phyloP scores from a whole-genome alignment of 2,113 vertebrate species.

The Agapornis roseicollis region DNA sequence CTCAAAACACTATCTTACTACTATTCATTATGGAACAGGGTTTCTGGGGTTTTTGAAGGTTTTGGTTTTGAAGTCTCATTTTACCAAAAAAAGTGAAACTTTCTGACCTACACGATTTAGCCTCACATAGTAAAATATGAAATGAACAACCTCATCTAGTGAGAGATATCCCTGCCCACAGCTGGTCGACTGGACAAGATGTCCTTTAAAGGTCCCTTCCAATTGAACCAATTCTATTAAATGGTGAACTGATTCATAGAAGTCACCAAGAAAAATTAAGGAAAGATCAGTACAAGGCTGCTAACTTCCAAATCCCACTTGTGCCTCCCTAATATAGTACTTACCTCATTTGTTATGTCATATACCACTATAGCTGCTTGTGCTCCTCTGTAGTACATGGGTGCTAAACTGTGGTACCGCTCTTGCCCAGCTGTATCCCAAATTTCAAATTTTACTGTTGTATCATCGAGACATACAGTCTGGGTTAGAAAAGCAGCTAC shows the following conservation, averaged over 20 bases:
- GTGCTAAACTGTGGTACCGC: slow-evolving; percentile 97
- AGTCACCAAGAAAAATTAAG: not conserved
- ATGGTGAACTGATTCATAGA: not conserved
- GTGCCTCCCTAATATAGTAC: not conserved
- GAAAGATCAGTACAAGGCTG: not conserved
- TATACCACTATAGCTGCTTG: slow-evolving; percentile 99
- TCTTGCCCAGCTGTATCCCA: slow-evolving; percentile 99
- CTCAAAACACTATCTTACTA: not conserved
- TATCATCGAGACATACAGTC: slow-evolving; percentile 98
- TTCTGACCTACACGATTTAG: not conserved
- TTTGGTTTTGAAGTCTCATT: not conserved
- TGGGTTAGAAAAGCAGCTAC: slow-evolving; percentile 98
- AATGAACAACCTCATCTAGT: not conserved
- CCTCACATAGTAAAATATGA: not conserved
- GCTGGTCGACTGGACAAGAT: not conserved
- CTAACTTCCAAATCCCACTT: not conserved
- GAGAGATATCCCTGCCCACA: not conserved
- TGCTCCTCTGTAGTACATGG: slow-evolving; percentile 99
- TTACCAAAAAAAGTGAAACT: not conserved
- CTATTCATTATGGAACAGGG: not conserved
- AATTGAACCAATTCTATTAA: not conserved
- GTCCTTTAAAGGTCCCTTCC: not conserved
- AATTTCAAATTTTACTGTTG: slow-evolving; percentile 99
- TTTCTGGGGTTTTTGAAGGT: not conserved
- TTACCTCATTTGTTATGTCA: slow-evolving; percentile 97